Percentiles rank a stretch among this genome's conserved stretches.
Evolutionary conservation across 2,888 invertebrate genomes (phyloP).

Genomic region (Plusia festucae): DNA sequence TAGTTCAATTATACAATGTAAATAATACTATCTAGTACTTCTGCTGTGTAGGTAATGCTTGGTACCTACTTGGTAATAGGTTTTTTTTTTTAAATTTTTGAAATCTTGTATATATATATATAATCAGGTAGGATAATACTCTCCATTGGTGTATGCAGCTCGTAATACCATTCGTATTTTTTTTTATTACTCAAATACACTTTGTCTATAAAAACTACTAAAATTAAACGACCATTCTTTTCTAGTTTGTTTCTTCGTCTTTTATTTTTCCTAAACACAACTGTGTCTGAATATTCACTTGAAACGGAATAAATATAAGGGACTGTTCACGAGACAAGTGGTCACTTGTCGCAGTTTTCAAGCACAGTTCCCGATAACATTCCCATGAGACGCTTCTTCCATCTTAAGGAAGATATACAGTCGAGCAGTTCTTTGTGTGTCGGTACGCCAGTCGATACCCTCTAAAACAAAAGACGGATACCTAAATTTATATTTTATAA

Average conservation of each 20-base stretch:
- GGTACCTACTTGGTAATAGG: too few species aligned
- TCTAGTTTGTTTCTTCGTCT: not conserved
- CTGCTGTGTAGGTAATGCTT: too few species aligned
- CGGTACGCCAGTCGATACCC: not conserved
- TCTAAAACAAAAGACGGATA: not conserved
- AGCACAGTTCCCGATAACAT: constrained; percentile 4
- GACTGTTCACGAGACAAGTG: not conserved
- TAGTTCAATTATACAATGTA: too few species aligned
- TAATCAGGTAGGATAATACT: too few species aligned
- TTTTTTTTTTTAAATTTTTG: too few species aligned
- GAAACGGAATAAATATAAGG: constrained; percentile 4
- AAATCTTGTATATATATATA: too few species aligned
- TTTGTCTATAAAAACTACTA: not conserved
- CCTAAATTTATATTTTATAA: constrained; percentile 17
- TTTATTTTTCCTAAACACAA: not conserved
- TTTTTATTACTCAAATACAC: not conserved
- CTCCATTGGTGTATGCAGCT: too few species aligned
- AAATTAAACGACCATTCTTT: not conserved
- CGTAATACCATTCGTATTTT: too few species aligned
- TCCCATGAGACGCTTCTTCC: constrained; percentile 4
- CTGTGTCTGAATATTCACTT: constrained; percentile 2
- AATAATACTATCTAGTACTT: too few species aligned
- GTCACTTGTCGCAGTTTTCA: constrained; percentile 4
- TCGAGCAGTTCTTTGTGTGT: constrained; percentile 3
- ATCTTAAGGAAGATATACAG: constrained; percentile 4